Base-by-base conservation (phyloP, 1,140 invertebrate genomes). In the Saccostrea echinata region DNA sequence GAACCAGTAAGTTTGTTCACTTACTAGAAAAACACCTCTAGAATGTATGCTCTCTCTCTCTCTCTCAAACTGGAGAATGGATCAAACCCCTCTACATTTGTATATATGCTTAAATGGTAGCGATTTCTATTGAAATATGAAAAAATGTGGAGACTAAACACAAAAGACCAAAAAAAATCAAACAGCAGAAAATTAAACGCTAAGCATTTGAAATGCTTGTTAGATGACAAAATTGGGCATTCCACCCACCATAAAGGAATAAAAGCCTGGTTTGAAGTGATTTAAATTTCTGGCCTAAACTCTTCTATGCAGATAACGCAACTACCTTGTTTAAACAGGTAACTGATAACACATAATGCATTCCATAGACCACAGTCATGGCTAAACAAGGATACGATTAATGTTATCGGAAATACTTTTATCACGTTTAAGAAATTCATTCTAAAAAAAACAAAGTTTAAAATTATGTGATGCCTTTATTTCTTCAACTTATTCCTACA, bases 391-490 rank as follows among this genome's bases (percentile, higher is more conserved):
- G 27, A 76, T 12, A 76, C 8, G 30, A 76, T 30, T 76, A 30
- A 76, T 76, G 68, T 76, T 30, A 76, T 76, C 68, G 27, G 68
- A 76, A 76, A 76, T 76, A 76, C 68, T 76, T 76, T 76, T 76
- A 76, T 76, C 68, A 61, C 18, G 55, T 61, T 61, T n/a, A 21
- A n/a, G 8, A 61, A 61, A 21, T 61, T 61, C n/a, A 61, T 21
- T 61, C n/a, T 21, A 6, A 21, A 61, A 61, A 61, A n/a, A 6
- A 18, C 16, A 61, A 61, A 61, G 55, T 43, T 43, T 43, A 43
- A 43, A 43, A 43, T 43, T 43, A 43, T 43, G 43, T 43, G n/a
- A 61, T 21, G 16, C 6, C 55, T 18, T 61, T 21, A 61, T n/a
- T 18, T 61, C n/a, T 61, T 61, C 16, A 18, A 57, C 55, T 61